A percentile compares a stretch with the other conserved stretches of the same genome.
Evolutionary conservation across 2,888 invertebrate species (phyloP).

Genomic region (Allolobophora icterica): DNA sequence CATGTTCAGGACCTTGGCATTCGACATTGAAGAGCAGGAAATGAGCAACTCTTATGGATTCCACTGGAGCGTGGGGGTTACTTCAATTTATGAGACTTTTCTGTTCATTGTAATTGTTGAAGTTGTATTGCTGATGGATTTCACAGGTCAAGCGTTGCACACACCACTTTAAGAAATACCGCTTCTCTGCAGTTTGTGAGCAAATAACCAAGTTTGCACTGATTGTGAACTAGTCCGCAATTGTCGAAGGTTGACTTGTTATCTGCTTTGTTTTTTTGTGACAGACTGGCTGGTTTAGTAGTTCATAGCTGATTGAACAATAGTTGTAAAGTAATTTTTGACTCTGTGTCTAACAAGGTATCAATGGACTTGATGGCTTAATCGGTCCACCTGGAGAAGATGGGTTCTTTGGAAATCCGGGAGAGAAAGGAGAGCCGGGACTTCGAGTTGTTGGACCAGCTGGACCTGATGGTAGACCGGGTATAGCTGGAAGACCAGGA

Average conservation of each 20-base stretch:
- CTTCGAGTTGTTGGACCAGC: constrained; percentile 39
- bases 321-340: not conserved
- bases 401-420: constrained; percentile 41
- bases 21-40: not conserved
- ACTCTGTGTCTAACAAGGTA: constrained; percentile 23
- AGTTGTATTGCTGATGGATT: not conserved
- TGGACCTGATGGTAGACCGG: constrained; percentile 37
- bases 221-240: not conserved
- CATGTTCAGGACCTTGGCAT: not conserved
- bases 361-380: constrained; percentile 36
- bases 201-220: not conserved
- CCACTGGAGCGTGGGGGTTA: not conserved
- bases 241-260: not conserved
- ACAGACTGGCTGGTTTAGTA: not conserved
- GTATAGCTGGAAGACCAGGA: constrained; percentile 34
- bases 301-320: not conserved
- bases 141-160: not conserved
- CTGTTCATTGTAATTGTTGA: not conserved
- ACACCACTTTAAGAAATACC: not conserved
- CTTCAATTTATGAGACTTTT: not conserved
- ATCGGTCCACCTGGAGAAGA: constrained; percentile 41
- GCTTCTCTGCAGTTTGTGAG: not conserved
- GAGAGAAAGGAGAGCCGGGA: constrained; percentile 36
- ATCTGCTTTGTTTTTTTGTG: not conserved
- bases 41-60: not conserved